Base-by-base conservation (phyloP, 2,888 invertebrate genomes). In the Xestia c-nigrum region DNA sequence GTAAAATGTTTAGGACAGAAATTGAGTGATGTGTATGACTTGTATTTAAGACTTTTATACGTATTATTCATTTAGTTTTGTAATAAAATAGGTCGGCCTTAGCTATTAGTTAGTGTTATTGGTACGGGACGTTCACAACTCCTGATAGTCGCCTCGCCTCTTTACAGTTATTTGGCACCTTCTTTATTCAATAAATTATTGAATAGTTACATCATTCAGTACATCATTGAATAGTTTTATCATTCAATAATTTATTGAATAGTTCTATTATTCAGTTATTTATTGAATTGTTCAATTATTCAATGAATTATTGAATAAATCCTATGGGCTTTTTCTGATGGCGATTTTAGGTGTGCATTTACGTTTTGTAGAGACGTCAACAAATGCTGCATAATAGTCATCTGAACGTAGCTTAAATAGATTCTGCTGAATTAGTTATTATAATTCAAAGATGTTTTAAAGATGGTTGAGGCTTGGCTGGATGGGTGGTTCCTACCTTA, bases 1-100 rank as follows among this genome's bases (percentile, higher is more conserved):
- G 90, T 90, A 91, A 88, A 85, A 85, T 81, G 87, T 85, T 87
- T 88, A 90, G 89, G 86, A 87, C 89, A 87, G 86, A 87, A 86
- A 87, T 88, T 83, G 85, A 86, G 83, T 87, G 84, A 90, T 86
- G 78, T 82, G 85, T 87, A 89, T 83, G 85, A 88, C 89, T 88
- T 87, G 84, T 87, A 86, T 86, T 88, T 91, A 90, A 88, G 87
- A 85, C 66, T 85, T 87, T 88, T 89, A 88, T 89, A 89, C 89
- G 90, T 89, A 89, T 88, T 85, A 85, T 87, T 84, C 75, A 76
- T 88, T 87, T 87, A 85, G 79, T 87, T 88, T 83, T 87, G 74
- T 86, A 88, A 80, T 72, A 78, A 86, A 81, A 87, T 86, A 86
- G 81, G 70, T 82, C 85, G 88, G 85, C 85, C 79, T 88, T 87